Conservation (phyloP, 2,888 invertebrate species). For the Tillus elongatus region DNA sequence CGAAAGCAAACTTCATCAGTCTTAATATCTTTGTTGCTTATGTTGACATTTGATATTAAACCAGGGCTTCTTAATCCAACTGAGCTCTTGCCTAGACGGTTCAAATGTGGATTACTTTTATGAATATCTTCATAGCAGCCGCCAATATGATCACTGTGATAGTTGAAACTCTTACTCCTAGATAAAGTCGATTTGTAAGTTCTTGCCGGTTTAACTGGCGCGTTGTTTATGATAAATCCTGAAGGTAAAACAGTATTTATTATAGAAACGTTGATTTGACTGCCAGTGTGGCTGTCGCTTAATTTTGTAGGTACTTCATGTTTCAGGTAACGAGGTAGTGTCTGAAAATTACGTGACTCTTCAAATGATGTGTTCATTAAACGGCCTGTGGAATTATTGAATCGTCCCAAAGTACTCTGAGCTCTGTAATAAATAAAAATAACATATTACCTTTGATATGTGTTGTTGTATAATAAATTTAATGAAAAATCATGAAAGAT, state of each 20-base stretch:
- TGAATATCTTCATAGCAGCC: constrained; percentile 45
- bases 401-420: constrained; percentile 67
- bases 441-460: too few relatives aligned
- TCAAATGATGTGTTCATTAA: constrained; percentile 49
- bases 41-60: constrained; percentile 74
- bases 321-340: constrained; percentile 56
- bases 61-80: constrained; percentile 75
- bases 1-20: constrained; percentile 49
- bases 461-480: too few relatives aligned
- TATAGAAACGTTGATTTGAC: constrained; percentile 59
- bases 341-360: constrained; percentile 55
- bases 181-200: constrained; percentile 65
- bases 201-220: constrained; percentile 70
- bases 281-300: constrained; percentile 49
- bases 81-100: constrained; percentile 58
- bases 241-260: constrained; percentile 44
- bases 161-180: constrained; percentile 79
- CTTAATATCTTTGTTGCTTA: constrained; percentile 73
- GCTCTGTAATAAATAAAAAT: constrained; percentile 55
- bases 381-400: constrained; percentile 74
- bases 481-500: too few relatives aligned
- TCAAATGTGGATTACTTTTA: constrained; percentile 71
- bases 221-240: constrained; percentile 38
- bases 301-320: constrained; percentile 38
- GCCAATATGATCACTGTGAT: constrained; percentile 51